Conservation (phyloP, 2,797 vertebrate species). For the Bryconaethiops microstoma region DNA sequence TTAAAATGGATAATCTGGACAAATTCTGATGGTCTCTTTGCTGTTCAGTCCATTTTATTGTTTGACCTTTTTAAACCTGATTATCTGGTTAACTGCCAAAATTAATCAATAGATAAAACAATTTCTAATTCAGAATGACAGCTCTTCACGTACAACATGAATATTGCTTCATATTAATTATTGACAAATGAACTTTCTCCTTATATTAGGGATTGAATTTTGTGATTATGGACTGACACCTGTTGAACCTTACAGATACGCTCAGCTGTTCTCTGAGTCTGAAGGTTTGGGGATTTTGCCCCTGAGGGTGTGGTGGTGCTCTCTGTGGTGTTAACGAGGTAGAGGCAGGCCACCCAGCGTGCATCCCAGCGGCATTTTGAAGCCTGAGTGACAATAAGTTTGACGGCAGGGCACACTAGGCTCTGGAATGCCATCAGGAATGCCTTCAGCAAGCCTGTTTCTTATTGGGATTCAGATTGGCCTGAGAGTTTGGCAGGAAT, state of each 20-base stretch:
- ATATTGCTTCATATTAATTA: no score
- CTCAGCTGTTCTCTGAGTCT: not conserved
- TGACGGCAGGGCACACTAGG: not conserved
- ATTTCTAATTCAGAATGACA: no score
- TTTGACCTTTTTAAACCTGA: no score
- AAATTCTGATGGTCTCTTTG: not conserved
- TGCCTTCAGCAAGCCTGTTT: not conserved
- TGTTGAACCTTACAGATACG: not conserved
- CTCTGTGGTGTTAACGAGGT: constrained; percentile 12
- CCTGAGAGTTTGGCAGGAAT: not conserved
- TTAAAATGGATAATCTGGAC: no score
- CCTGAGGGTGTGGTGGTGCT: not conserved
- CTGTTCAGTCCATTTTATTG: no score
- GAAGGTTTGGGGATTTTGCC: not conserved
- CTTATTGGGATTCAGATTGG: not conserved
- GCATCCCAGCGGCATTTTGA: constrained; percentile 51
- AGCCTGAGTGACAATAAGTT: constrained; percentile 54
- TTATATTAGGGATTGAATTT: no score
- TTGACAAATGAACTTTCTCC: no score
- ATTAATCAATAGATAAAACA: no score
- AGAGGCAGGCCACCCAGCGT: constrained; percentile 25
- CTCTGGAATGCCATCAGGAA: constrained; percentile 35
- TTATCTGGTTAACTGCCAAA: no score
- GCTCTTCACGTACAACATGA: not conserved
- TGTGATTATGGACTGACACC: constrained; percentile 4